phyloP scores from a whole-genome alignment of 2,113 vertebrate genomes.

The Pseudopodoces humilis region DNA sequence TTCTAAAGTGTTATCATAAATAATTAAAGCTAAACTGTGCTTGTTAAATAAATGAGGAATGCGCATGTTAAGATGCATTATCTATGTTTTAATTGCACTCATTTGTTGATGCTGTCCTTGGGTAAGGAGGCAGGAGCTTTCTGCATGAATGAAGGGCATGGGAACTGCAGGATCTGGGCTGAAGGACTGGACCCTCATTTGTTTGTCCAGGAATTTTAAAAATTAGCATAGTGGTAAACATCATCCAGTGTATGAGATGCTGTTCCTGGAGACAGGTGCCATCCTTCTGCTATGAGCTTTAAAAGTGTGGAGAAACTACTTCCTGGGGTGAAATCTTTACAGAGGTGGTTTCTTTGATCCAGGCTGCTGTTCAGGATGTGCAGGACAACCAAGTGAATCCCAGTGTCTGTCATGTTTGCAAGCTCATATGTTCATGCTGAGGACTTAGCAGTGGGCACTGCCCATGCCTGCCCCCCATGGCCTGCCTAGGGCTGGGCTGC shows the following conservation, averaged over 20 bases:
- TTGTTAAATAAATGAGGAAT: slow-evolving; percentile 64
- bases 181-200: background rate
- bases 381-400: background rate
- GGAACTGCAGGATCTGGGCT: background rate
- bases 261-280: background rate
- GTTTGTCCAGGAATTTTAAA: background rate
- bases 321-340: background rate
- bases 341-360: background rate
- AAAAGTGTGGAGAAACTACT: background rate
- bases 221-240: background rate
- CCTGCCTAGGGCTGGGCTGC: background rate
- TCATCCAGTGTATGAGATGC: background rate
- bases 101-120: slow-evolving; percentile 1
- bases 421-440: fast-evolving
- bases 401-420: fast-evolving
- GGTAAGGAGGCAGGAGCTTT: background rate
- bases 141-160: background rate
- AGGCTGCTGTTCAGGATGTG: background rate
- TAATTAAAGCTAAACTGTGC: slow-evolving; percentile 60
- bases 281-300: background rate
- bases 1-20: slow-evolving; percentile 50
- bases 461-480: fast-evolving
- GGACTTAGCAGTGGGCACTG: background rate
- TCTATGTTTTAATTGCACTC: slow-evolving; percentile 42
- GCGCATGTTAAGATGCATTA: slow-evolving; percentile 50